Conservation (phyloP, 1,140 invertebrate genomes). For the Papilio polytes region DNA sequence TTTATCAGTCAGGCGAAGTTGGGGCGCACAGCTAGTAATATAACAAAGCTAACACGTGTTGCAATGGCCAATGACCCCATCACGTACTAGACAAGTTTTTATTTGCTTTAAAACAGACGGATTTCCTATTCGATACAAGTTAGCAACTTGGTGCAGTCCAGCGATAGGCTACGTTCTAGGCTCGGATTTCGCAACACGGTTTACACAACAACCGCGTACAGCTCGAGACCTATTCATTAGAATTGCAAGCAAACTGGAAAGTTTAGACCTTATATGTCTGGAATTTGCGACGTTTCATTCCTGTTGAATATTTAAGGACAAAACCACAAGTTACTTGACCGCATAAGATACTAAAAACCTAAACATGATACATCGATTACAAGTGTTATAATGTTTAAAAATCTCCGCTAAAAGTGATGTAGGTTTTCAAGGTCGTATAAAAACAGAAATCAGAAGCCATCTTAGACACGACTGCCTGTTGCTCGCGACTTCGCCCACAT, state of each 20-base stretch:
- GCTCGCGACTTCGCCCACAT: too few species aligned
- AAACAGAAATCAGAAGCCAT: too few species aligned
- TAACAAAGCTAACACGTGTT: background rate
- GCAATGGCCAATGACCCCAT: background rate
- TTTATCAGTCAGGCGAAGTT: too few species aligned
- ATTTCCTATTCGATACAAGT: constrained; percentile 2
- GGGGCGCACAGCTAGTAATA: too few species aligned
- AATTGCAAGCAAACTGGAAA: constrained; percentile 22
- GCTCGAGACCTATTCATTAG: constrained; percentile 16
- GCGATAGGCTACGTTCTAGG: background rate
- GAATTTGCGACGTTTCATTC: constrained; percentile 5
- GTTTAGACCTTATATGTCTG: background rate
- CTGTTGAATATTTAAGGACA: constrained; percentile 1
- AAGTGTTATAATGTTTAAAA: background rate
- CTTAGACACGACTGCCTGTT: too few species aligned
- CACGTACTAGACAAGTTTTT: background rate
- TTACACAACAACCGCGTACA: background rate
- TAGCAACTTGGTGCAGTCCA: background rate
- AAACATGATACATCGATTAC: background rate
- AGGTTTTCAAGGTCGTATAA: too few species aligned
- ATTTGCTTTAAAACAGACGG: constrained; percentile 2
- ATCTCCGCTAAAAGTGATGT: too few species aligned
- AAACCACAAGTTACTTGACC: background rate
- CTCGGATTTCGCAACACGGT: constrained; percentile 1
- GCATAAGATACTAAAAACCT: background rate